Conservation (phyloP, 2,888 invertebrate genomes). For the Melikaiella ostensackeni region DNA sequence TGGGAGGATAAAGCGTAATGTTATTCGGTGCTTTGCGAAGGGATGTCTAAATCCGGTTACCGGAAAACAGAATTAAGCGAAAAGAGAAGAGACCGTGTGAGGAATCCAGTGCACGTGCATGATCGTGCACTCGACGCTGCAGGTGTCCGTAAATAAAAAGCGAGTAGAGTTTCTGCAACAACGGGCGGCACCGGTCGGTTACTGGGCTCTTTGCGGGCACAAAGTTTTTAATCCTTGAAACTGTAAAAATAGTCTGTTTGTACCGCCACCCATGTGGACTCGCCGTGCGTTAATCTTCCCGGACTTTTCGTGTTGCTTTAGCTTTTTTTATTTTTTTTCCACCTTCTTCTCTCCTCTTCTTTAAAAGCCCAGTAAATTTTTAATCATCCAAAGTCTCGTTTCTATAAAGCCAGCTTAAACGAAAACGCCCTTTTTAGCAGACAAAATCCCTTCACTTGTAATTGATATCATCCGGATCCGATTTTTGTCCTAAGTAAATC, state of each 20-base stretch:
- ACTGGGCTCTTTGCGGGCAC: conserved; percentile 48
- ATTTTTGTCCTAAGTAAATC: conserved; percentile 14
- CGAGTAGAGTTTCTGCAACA: conserved; percentile 63
- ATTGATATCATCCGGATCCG: conserved; percentile 27
- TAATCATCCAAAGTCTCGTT: conserved; percentile 32
- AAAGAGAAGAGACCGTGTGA: conserved; percentile 46
- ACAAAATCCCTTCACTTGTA: conserved; percentile 27
- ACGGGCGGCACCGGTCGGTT: conserved; percentile 52
- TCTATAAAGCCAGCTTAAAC: conserved; percentile 14
- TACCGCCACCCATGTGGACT: conserved; percentile 26
- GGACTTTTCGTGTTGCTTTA: neutral
- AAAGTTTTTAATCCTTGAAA: conserved; percentile 56
- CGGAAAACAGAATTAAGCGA: conserved; percentile 38
- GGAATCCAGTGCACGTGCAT: conserved; percentile 58
- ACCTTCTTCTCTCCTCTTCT: conserved; percentile 8
- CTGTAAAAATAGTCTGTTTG: conserved; percentile 44
- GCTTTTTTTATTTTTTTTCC: conserved; percentile 5
- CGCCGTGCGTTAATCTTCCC: conserved; percentile 26
- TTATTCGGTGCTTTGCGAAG: conserved; percentile 35
- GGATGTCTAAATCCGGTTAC: conserved; percentile 37
- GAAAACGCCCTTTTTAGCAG: conserved; percentile 21
- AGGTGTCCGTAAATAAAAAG: conserved; percentile 69
- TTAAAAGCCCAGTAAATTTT: conserved; percentile 32
- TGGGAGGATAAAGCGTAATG: conserved; percentile 33
- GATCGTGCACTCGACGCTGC: conserved; percentile 53